Evolutionary conservation across 2,888 invertebrate genomes (phyloP).

Genomic region (Thera britannica): DNA sequence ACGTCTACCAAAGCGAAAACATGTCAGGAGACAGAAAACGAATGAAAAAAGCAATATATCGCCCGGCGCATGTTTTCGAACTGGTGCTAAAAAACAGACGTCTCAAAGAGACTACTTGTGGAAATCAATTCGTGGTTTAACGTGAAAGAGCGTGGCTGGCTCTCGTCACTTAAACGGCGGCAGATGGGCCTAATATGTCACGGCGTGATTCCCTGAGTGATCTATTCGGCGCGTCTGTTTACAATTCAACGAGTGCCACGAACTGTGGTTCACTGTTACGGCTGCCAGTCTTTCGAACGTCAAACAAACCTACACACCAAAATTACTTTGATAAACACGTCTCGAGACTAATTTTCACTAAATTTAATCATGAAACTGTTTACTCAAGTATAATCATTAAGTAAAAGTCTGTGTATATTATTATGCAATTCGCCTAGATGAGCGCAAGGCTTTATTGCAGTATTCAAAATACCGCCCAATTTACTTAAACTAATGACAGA

Average conservation of each 20-base stretch:
- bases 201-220: slow-evolving; percentile 56
- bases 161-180: slow-evolving; percentile 62
- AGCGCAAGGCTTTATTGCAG: too few species aligned
- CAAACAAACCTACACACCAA: background rate
- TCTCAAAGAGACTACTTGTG: slow-evolving; percentile 63
- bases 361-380: too few species aligned
- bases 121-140: slow-evolving; percentile 74
- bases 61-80: slow-evolving; percentile 67
- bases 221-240: slow-evolving; percentile 55
- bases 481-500: too few species aligned
- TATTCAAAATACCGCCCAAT: too few species aligned
- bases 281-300: slow-evolving; percentile 3
- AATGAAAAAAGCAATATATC: slow-evolving; percentile 78
- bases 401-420: too few species aligned
- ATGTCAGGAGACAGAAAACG: slow-evolving; percentile 65
- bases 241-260: slow-evolving; percentile 40
- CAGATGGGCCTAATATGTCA: slow-evolving; percentile 70
- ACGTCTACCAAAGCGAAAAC: slow-evolving; percentile 65
- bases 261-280: slow-evolving; percentile 24
- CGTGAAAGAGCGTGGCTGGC: slow-evolving; percentile 63
- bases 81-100: slow-evolving; percentile 66
- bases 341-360: too few species aligned
- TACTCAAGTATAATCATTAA: too few species aligned
- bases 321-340: too few species aligned
- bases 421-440: too few species aligned